Conservation (phyloP, 30 jellyfish, hydroid and myxozoan genomes). For the Hydractinia echinata region DNA sequence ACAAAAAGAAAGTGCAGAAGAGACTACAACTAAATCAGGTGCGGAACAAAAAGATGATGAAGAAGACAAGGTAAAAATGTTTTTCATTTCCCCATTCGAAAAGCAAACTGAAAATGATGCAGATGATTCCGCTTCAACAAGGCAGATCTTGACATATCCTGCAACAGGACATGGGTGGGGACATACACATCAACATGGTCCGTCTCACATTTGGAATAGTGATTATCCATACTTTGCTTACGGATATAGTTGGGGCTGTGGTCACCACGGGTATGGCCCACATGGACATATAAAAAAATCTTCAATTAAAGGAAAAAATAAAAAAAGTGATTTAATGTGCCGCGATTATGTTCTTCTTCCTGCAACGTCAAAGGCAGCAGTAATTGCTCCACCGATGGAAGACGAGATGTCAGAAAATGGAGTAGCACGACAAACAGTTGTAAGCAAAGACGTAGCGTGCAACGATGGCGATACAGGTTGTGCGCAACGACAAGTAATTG, state of each 20-base stretch:
- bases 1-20: constrained; percentile 10
- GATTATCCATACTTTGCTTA: constrained; percentile 96
- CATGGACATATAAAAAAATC: constrained; percentile 42
- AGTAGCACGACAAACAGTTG: constrained; percentile 54
- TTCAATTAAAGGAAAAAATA: constrained; percentile 34
- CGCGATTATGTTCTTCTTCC: constrained; percentile 90
- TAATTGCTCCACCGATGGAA: constrained; percentile 31
- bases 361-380: constrained; percentile 49
- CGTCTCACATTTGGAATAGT: constrained; percentile 83
- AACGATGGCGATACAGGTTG: constrained; percentile 73
- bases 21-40: neutral
- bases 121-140: constrained; percentile 52
- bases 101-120: neutral
- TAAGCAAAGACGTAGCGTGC: constrained; percentile 91
- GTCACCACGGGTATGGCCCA: constrained; percentile 56
- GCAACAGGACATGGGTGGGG: constrained; percentile 86
- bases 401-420: constrained; percentile 51
- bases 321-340: constrained; percentile 46
- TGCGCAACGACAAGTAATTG: constrained; percentile 90
- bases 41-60: constrained; percentile 1
- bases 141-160: constrained; percentile 89
- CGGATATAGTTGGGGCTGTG: constrained; percentile 99
- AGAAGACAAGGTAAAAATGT: constrained; percentile 43
- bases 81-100: constrained; percentile 31
- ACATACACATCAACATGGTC: constrained; percentile 88